These are phyloP conservation scores for Thaleichthys pacificus DNA, from an alignment of 2,797 vertebrate species.

Conservation along the genomic window DNA sequence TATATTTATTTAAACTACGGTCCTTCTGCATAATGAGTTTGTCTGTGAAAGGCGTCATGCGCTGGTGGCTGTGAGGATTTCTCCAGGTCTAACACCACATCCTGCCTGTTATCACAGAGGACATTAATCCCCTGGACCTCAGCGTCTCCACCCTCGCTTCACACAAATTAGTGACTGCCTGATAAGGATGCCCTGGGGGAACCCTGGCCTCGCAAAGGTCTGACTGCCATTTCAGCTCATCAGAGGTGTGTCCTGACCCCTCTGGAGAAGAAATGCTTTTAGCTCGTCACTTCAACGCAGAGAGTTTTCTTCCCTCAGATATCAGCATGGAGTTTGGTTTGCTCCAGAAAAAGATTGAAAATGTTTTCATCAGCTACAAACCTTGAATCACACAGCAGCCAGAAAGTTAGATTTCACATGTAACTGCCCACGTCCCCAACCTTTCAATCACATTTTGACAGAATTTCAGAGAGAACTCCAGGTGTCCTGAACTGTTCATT, in stretches of 20 bases:
- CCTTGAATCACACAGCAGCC: neutral
- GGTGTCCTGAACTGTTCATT: neutral
- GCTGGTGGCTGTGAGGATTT: conserved; percentile 55
- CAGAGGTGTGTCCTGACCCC: conserved; percentile 37
- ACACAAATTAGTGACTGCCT: conserved; percentile 62
- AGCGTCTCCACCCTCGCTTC: conserved; percentile 49
- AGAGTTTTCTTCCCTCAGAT: neutral
- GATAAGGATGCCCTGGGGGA: conserved; percentile 64
- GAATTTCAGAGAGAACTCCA: neutral
- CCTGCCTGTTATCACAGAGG: conserved; percentile 56
- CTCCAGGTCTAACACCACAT: conserved; percentile 46
- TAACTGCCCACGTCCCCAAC: too few relatives aligned
- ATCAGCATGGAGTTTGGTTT: neutral
- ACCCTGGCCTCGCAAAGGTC: conserved; percentile 39
- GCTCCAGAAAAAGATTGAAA: neutral
- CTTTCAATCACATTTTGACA: neutral
- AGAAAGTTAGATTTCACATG: neutral
- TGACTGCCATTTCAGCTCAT: conserved; percentile 42
- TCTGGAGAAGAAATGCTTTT: conserved; percentile 8
- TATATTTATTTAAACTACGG: conserved; percentile 47
- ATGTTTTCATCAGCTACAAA: conserved; percentile 5
- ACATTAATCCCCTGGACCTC: conserved; percentile 65
- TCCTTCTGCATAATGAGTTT: conserved; percentile 42
- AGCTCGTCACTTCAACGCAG: conserved; percentile 10
- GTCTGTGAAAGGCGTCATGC: conserved; percentile 44